Conservation (phyloP, 2,888 invertebrate genomes). For the Aphodius granarius region DNA sequence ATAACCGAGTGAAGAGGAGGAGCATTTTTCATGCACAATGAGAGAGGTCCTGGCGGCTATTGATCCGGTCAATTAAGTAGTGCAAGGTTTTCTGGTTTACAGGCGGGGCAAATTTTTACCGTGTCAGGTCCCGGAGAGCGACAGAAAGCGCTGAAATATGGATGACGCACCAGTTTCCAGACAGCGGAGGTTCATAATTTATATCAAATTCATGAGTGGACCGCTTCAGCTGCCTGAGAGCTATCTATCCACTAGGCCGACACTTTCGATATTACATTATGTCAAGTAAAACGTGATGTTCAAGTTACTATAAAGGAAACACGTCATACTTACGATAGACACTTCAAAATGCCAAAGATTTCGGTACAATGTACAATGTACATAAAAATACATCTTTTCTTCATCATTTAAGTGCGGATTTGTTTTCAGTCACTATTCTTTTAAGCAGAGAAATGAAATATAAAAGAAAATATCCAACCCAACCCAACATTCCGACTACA, state of each 20-base stretch:
- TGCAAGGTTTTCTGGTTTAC: not conserved
- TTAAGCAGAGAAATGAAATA: too few relatives aligned
- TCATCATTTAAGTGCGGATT: too few relatives aligned
- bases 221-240: not conserved
- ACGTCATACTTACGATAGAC: too few relatives aligned
- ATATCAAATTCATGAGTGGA: not conserved
- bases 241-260: not conserved
- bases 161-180: not conserved
- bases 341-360: too few relatives aligned
- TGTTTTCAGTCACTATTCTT: too few relatives aligned
- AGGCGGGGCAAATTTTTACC: not conserved
- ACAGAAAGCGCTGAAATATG: not conserved
- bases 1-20: not conserved
- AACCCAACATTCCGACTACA: too few relatives aligned
- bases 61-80: not conserved
- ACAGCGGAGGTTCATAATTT: not conserved
- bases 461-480: too few relatives aligned
- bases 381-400: too few relatives aligned
- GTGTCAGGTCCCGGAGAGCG: not conserved
- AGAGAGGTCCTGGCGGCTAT: not conserved
- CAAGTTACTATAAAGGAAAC: too few relatives aligned
- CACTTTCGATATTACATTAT: not conserved
- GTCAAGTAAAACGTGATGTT: not conserved
- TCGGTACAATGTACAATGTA: too few relatives aligned
- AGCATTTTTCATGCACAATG: not conserved